These are phyloP conservation scores for Teleogryllus occipitalis DNA, from an alignment of 1,140 invertebrate genomes.

Conservation along the genomic window DNA sequence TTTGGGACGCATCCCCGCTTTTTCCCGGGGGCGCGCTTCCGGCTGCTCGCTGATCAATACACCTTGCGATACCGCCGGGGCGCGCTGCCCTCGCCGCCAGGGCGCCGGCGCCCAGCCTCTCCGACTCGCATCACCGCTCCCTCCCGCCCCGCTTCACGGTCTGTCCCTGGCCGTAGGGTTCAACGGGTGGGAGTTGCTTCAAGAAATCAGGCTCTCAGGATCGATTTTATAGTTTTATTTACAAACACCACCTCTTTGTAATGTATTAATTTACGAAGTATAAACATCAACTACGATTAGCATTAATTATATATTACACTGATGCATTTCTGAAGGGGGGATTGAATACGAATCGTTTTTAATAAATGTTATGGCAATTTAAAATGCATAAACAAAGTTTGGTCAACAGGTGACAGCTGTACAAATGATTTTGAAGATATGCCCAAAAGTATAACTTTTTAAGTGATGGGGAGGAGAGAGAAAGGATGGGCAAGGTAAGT, in stretches of 20 bases:
- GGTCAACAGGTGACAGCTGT: neutral
- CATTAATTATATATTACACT: slow-evolving; percentile 18
- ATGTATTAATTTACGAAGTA: slow-evolving; percentile 19
- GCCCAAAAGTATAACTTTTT: neutral
- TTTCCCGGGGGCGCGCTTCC: neutral
- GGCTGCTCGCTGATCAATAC: neutral
- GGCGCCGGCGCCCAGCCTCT: too few relatives aligned
- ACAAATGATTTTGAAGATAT: neutral
- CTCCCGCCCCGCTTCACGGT: neutral
- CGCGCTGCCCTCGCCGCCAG: too few relatives aligned
- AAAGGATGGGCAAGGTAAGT: neutral
- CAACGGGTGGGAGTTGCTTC: neutral
- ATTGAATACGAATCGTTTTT: neutral
- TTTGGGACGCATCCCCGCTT: neutral
- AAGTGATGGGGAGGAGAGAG: neutral
- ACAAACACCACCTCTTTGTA: slow-evolving; percentile 21
- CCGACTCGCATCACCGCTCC: neutral
- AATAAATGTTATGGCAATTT: neutral
- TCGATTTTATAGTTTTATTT: slow-evolving; percentile 18
- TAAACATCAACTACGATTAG: slow-evolving; percentile 18
- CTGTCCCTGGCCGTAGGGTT: neutral
- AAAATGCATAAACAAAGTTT: slow-evolving; percentile 6
- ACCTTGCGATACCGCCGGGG: neutral
- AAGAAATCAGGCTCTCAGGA: slow-evolving; percentile 8
- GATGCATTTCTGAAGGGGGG: slow-evolving; percentile 10